Conservation (phyloP, 2,888 invertebrate species). For the Hecatera dysodea region DNA sequence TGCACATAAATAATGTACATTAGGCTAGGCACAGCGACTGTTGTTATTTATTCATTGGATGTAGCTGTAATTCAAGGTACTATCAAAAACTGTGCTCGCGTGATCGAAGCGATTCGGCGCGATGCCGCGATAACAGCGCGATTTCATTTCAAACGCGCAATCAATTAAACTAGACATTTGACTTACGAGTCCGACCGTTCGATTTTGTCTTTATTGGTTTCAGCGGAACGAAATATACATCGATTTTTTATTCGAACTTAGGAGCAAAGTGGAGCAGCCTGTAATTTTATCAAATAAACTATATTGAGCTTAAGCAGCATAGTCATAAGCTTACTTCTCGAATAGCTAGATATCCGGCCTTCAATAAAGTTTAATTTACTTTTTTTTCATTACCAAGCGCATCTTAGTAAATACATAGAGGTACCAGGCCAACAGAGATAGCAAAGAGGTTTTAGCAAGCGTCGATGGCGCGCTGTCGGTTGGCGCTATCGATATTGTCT, state of each 20-base stretch:
- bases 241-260: constrained; percentile 47
- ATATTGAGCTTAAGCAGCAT: constrained; percentile 55
- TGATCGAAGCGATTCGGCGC: constrained; percentile 68
- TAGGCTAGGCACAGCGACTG: constrained; percentile 35
- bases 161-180: constrained; percentile 70
- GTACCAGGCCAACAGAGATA: constrained; percentile 84
- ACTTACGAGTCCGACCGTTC: constrained; percentile 58
- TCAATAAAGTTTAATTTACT: constrained; percentile 77
- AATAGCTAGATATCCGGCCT: constrained; percentile 62
- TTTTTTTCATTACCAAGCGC: constrained; percentile 85
- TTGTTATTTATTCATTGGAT: constrained; percentile 63
- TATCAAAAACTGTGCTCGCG: constrained; percentile 70
- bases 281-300: constrained; percentile 62
- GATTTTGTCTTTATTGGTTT: constrained; percentile 64
- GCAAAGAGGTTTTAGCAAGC: constrained; percentile 74
- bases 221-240: constrained; percentile 38
- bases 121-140: constrained; percentile 67
- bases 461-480: constrained; percentile 68
- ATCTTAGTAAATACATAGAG: constrained; percentile 88
- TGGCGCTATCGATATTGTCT: constrained; percentile 68
- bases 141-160: constrained; percentile 70
- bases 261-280: constrained; percentile 70
- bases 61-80: constrained; percentile 67
- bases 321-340: constrained; percentile 52
- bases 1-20: constrained; percentile 49